A percentile compares a stretch with the other conserved stretches of the same genome.
Conservation (phyloP, 2,888 invertebrate genomes). For the Nomada lathburiana region DNA sequence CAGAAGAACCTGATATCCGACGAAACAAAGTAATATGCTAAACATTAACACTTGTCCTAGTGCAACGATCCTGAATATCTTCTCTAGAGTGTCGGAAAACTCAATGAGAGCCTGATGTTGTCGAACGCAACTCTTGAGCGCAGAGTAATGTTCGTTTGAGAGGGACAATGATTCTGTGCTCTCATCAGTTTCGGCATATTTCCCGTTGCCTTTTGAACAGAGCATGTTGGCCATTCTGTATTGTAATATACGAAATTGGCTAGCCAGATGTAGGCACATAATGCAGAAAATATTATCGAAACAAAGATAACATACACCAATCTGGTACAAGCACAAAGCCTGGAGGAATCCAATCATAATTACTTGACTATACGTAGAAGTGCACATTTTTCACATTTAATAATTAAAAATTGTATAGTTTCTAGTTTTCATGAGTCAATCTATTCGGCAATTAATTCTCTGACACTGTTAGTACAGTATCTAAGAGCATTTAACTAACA, state of each 20-base stretch:
- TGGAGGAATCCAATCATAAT: neutral
- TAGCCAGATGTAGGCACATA: slow-evolving; percentile 37
- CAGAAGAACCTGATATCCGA: slow-evolving; percentile 38
- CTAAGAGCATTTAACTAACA: too few species aligned
- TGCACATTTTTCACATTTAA: too few species aligned
- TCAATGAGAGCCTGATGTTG: slow-evolving; percentile 35
- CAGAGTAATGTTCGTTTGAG: neutral
- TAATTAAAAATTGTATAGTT: too few species aligned
- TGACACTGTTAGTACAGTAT: too few species aligned
- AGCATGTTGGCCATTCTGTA: slow-evolving; percentile 19
- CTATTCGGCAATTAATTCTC: too few species aligned
- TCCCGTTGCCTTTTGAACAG: too few species aligned
- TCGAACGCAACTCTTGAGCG: slow-evolving; percentile 8
- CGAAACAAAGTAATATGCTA: slow-evolving; percentile 38
- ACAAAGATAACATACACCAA: slow-evolving; percentile 33
- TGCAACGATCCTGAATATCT: slow-evolving; percentile 11
- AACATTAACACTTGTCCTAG: slow-evolving; percentile 38
- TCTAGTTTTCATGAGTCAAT: too few species aligned
- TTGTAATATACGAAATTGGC: slow-evolving; percentile 40
- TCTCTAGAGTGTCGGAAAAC: slow-evolving; percentile 16
- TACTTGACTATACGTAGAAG: neutral
- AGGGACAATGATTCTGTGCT: too few species aligned
- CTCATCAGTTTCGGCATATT: neutral
- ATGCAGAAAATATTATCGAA: slow-evolving; percentile 46
- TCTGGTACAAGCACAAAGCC: slow-evolving; percentile 25